Evolutionary conservation across 2,797 vertebrate genomes (phyloP), one percentile per base, ranked within the genome.

Genomic region (Xenopus petersii): DNA sequence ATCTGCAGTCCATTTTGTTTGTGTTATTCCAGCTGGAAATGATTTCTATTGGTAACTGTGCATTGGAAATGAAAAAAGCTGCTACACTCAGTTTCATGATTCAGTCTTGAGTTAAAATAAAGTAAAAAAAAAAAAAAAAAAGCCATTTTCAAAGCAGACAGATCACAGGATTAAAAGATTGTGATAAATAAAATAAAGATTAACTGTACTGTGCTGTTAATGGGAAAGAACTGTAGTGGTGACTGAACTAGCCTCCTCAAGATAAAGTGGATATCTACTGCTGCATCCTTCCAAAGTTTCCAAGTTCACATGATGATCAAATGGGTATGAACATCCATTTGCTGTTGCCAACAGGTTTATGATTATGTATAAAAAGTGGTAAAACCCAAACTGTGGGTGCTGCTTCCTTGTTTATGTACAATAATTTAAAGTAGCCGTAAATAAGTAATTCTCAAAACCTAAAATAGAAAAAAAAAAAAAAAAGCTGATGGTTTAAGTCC

Each of bases 361-460:
- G 89, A 90, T 88, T 84, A 87, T 87, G 88, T 91, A 91, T 88
- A 93, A 91, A 93, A 90, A 93, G 90, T 94, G 86, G 91, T 89
- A 87, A 91, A 87, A 83, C 88, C 88, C 89, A 42, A 58, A 36
- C 81, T 74, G 62, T 82, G 83, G 88, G 89, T 86, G 88, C 86
- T 86, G 87, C 88, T 89, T 90, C 26, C 86, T 86, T 83, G 46
- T 89, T 90, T 94, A 94, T 95, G 88, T 98, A 96, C 95, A 98
- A 96, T 98, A 94, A 96, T 93, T 94, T 95, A 96, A 85, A 92
- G 92, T 88, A 85, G 83, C 86, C 92, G 85, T 88, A 93, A 87
- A 90, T 82, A 92, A 83, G 84, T 85, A 79, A 82, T 83, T 47
- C 71, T 89, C 88, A 88, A 90, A 87, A 88, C 79, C 87, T 91